Conservation (phyloP, 2,113 vertebrate species). For the Antennarius striatus region DNA sequence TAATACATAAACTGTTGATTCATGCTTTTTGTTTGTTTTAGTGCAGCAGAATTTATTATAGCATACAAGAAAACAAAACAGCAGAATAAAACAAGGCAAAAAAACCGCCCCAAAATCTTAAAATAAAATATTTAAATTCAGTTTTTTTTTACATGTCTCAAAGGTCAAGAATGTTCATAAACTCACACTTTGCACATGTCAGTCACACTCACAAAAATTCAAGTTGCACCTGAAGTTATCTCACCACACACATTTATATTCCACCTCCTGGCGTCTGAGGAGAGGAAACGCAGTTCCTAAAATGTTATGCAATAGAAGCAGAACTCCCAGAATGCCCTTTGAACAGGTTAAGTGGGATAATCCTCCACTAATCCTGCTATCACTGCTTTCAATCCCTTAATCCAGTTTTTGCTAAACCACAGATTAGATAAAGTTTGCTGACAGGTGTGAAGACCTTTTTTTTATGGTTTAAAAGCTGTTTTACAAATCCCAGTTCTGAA, state of each 20-base stretch:
- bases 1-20: too few species aligned
- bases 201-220: constrained; percentile 44
- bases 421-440: constrained; percentile 50
- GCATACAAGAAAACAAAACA: constrained; percentile 48
- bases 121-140: neutral
- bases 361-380: constrained; percentile 58
- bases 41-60: constrained; percentile 64
- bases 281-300: neutral
- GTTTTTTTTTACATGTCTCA: neutral
- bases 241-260: constrained; percentile 37
- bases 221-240: constrained; percentile 10
- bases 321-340: constrained; percentile 39
- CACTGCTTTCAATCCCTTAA: constrained; percentile 58
- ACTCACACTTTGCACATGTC: constrained; percentile 50
- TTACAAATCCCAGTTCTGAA: neutral
- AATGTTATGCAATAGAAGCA: constrained; percentile 16
- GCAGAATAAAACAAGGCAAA: constrained; percentile 35
- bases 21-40: neutral
- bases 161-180: constrained; percentile 32
- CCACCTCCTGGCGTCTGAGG: neutral
- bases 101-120: constrained; percentile 19
- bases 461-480: constrained; percentile 32
- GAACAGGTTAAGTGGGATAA: constrained; percentile 57
- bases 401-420: constrained; percentile 45
- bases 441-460: constrained; percentile 29